Percentiles rank a stretch among this genome's conserved stretches.
phyloP scores from a whole-genome alignment of 1,140 invertebrate genomes.

The Cataglyphis hispanica region DNA sequence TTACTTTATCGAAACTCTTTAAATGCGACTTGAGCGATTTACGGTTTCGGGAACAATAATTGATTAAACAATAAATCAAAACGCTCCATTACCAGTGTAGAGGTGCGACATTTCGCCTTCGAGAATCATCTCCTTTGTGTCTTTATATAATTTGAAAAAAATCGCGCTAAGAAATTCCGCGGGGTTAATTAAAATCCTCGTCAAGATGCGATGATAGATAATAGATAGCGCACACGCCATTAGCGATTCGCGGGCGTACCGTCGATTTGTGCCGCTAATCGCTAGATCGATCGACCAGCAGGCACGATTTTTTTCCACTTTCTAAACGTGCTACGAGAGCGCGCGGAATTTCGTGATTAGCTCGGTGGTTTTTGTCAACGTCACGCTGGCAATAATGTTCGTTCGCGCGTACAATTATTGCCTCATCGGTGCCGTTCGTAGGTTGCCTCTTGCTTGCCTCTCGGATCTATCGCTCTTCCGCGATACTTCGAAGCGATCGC shows the following conservation, averaged over 20 bases:
- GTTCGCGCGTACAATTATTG: slow-evolving; percentile 84
- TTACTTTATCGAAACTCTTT: no score
- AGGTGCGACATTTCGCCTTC: no score
- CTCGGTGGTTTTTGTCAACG: slow-evolving; percentile 76
- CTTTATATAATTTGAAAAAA: neutral
- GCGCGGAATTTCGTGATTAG: slow-evolving; percentile 81
- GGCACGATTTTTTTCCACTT: slow-evolving; percentile 81
- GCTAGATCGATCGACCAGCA: slow-evolving; percentile 8
- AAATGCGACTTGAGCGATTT: no score
- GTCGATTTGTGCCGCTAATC: slow-evolving; percentile 28
- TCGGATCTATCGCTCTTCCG: slow-evolving; percentile 40
- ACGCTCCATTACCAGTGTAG: no score
- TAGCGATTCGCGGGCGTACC: slow-evolving; percentile 11
- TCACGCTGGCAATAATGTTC: slow-evolving; percentile 84
- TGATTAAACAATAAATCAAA: no score
- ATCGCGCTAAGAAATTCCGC: neutral
- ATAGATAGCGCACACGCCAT: slow-evolving; percentile 27
- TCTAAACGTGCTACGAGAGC: slow-evolving; percentile 77
- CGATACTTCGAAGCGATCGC: slow-evolving; percentile 13
- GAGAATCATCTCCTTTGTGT: no score
- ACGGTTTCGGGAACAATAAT: no score
- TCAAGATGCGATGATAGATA: slow-evolving; percentile 40
- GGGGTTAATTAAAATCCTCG: slow-evolving; percentile 32
- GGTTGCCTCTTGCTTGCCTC: slow-evolving; percentile 49
- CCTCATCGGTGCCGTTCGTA: slow-evolving; percentile 76